A percentile compares a stretch with the other conserved stretches of the same genome.
phyloP scores from a whole-genome alignment of 2,888 invertebrate genomes.

The Isoperla grammatica region DNA sequence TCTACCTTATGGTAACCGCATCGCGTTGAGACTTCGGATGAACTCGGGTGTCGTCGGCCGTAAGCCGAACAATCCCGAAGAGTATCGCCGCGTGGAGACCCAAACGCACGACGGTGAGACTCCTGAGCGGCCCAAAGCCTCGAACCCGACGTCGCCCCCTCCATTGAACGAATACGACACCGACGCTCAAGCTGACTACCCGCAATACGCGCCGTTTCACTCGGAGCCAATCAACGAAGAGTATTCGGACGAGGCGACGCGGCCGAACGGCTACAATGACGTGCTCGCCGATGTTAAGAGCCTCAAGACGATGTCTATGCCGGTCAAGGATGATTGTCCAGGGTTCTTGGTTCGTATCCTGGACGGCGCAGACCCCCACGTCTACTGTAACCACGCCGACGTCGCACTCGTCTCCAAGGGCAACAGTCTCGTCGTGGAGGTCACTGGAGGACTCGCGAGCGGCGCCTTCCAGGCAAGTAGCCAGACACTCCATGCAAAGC shows the following conservation, averaged over 20 bases:
- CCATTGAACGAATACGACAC: neutral
- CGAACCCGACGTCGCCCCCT: neutral
- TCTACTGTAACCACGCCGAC: conserved; percentile 40
- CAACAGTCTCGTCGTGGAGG: conserved; percentile 46
- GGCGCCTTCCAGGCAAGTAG: neutral
- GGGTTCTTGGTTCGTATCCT: neutral
- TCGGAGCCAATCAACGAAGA: conserved; percentile 14
- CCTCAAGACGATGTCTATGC: conserved; percentile 6
- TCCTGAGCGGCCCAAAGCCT: neutral
- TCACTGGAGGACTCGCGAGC: conserved; percentile 17
- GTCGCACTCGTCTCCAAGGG: conserved; percentile 55
- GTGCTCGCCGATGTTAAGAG: conserved; percentile 8
- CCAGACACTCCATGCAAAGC: neutral
- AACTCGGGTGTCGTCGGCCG: neutral
- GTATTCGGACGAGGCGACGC: neutral
- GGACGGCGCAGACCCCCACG: conserved; percentile 37
- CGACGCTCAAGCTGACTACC: conserved; percentile 17
- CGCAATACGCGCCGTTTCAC: neutral
- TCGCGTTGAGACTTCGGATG: conserved; percentile 50
- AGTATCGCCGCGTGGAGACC: neutral
- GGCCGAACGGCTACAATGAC: conserved; percentile 8
- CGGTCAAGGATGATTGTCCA: conserved; percentile 36
- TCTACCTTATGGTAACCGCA: conserved; percentile 63
- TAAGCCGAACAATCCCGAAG: neutral
- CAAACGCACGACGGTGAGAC: neutral